Base-by-base conservation (phyloP, 2,113 vertebrate genomes). In the Xiphorhynchus elegans region DNA sequence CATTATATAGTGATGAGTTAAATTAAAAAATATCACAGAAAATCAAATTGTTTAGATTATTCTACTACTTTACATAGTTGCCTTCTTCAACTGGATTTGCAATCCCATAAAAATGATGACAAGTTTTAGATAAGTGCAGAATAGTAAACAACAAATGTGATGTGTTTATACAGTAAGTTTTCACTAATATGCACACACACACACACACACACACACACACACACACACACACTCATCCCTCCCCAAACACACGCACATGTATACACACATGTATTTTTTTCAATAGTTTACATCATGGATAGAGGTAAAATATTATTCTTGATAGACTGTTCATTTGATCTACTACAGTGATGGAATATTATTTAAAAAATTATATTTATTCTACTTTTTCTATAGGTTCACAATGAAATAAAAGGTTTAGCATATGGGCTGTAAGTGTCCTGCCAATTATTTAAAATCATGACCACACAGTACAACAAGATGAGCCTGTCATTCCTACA, bases 161-260 rank as follows among this genome's bases (percentile, higher is more conserved):
- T 25, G 8, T 11, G 19, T 60, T 93, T 87, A 60, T 11, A 67
- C 29, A 53, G 13, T 35, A 83, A 52, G 11, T 73, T 90, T 93
- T 77, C 46, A 50, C 19, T 76, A 37, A 49, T 2, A 20, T 3
- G 20, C 3, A 23, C 42, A 9, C 15, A 25, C 7, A 21, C 3
- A 24, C 3, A 23, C 44, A 7, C 15, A 24, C 7, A 29, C 11
- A 40, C 40, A 40, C 40, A 40, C 40, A 40, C 11, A 37, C 37
- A 20, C 3, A 24, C 3, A 23, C 42, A 7, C 15, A 26, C 8
- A 40, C 11, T 15, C 49, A 50, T 0, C 1, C 11, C 21, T 2
- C 0, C 5, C 16, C 12, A 28, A 67, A 67, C 10, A 53, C 3
- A 25, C 11, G 5, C 28, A 40, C 9, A 49, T 52, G 0, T 50